phyloP scores from a whole-genome alignment of 2,113 vertebrate species.

The Candoia aspera region DNA sequence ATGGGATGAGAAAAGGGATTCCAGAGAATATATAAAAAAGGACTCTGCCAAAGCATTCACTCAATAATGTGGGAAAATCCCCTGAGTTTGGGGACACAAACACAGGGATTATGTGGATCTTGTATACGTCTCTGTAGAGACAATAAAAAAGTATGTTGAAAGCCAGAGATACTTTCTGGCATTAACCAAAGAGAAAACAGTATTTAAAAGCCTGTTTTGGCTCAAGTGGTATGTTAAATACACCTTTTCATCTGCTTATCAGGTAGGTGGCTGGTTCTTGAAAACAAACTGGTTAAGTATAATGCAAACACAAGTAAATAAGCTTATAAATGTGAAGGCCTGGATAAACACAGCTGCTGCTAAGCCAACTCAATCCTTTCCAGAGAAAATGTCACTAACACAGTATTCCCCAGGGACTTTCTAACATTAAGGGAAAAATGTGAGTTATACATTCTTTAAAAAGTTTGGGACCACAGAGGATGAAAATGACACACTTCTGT shows the following conservation, averaged over 20 bases:
- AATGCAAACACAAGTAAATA: constrained; percentile 15
- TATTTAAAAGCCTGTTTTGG: not conserved
- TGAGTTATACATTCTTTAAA: not conserved
- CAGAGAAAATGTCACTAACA: not conserved
- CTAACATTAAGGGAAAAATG: not conserved
- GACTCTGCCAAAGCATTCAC: not conserved
- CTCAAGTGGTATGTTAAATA: not conserved
- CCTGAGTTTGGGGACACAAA: not conserved
- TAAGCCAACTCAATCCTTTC: constrained; percentile 3
- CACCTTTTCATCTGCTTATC: not conserved
- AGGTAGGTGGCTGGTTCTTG: not conserved
- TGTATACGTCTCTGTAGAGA: not conserved
- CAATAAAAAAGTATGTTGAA: not conserved
- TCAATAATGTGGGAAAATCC: not conserved
- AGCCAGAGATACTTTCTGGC: not conserved
- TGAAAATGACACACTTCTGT: not conserved
- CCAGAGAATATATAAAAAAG: not conserved
- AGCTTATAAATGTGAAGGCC: not conserved
- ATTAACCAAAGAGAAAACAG: not conserved
- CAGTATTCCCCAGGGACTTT: not conserved
- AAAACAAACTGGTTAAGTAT: not conserved
- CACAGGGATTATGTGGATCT: not conserved
- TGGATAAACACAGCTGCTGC: not conserved
- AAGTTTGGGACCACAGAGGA: not conserved
- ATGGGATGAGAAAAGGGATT: not conserved